Base-by-base conservation (phyloP, 1,140 invertebrate species). In the Oscheius sp. region DNA sequence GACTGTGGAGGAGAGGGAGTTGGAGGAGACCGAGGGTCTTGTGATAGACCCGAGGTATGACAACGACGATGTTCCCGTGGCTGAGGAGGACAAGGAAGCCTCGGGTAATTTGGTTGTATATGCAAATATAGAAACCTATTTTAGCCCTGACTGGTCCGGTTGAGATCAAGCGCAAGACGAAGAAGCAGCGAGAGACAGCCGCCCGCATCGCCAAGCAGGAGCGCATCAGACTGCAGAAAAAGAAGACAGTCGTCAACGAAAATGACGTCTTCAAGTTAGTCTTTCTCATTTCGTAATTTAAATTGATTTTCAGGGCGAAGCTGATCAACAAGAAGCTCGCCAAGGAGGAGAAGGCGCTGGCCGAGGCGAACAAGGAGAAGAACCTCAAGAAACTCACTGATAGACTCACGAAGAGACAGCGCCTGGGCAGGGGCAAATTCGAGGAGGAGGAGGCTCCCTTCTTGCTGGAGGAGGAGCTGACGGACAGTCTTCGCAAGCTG, bases 231-330 rank as follows among this genome's bases (percentile, higher is more conserved):
- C 26, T 64, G 55, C 38, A 66, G 3, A 63, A 75, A 20, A 75
- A 72, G 67, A 34, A 42, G 4, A 63, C 20, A 58, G 35, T 73
- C 23, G 26, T 74, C 36, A 45, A 71, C 23, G 55, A 61, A 18
- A 76, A 75, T 36, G 63, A 75, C n/a, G 68, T 75, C 18, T 75
- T 66, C 42, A 67, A 52, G 69, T 71, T n/a, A 49, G 61, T 63
- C 35, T 29, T 13, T n/a, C 31, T 63, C 10, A 18, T 26, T 63
- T 32, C 28, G 15, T 32, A 10, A 34, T 63, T 32, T 32, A 35
- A 29, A 42, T 20, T 13, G 28, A 28, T 26, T 46, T 63, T 0
- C 52, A 71, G 69, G 10, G 58, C 69, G 1, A 71, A 71, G 34
- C 29, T 34, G 31, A 52, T 75, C 28, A 61, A 72, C 59, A 75